phyloP scores from a whole-genome alignment of 2,113 vertebrate species.

The Corydoras sp. region DNA sequence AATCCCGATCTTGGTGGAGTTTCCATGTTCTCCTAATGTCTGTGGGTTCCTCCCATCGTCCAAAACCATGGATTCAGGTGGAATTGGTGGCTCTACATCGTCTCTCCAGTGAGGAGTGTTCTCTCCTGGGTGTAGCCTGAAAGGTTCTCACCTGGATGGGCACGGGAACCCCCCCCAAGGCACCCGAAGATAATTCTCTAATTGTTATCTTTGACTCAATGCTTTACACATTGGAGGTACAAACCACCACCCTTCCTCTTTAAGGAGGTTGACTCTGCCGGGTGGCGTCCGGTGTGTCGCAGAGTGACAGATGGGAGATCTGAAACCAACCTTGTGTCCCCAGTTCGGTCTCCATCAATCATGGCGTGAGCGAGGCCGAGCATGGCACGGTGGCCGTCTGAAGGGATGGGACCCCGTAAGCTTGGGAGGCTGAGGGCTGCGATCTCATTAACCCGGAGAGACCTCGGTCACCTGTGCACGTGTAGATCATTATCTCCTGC shows the following conservation, averaged over 20 bases:
- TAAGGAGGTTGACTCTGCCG: conserved; percentile 29
- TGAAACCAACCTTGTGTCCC: conserved; percentile 19
- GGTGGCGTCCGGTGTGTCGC: neutral
- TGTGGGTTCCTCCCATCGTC: too few relatives aligned
- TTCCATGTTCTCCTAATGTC: too few relatives aligned
- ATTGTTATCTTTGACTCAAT: conserved; percentile 48
- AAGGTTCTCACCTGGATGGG: neutral
- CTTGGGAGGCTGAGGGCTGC: conserved; percentile 18
- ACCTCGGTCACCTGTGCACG: conserved; percentile 23
- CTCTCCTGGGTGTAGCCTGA: too few relatives aligned
- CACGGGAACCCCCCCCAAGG: neutral
- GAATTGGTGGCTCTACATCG: too few relatives aligned
- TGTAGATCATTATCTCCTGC: conserved; percentile 42
- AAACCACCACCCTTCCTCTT: conserved; percentile 46
- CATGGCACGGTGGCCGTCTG: conserved; percentile 7
- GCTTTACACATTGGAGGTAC: conserved; percentile 34
- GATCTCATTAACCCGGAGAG: conserved; percentile 52
- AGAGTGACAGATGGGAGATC: neutral
- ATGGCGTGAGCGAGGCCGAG: conserved; percentile 25
- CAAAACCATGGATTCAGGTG: too few relatives aligned
- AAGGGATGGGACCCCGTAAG: conserved; percentile 33
- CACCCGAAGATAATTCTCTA: neutral
- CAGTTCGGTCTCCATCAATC: conserved; percentile 25
- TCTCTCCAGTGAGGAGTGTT: too few relatives aligned
- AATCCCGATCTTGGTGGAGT: too few relatives aligned